Conservation (phyloP, 2,888 invertebrate genomes). For the Agrochola lota region DNA sequence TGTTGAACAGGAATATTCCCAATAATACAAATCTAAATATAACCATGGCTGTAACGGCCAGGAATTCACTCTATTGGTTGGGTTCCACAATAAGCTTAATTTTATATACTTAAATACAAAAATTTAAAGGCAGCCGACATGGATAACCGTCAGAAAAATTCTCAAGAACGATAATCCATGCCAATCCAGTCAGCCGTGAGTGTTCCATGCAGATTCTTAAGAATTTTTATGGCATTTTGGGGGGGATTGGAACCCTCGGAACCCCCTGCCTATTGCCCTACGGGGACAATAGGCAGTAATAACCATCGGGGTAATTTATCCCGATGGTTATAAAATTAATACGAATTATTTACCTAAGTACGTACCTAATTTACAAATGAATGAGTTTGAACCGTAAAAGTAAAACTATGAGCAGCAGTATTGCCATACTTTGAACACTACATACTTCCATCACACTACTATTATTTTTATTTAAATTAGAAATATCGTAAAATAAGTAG, state of each 20-base stretch:
- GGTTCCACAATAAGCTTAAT: too few relatives aligned
- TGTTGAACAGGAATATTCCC: neutral
- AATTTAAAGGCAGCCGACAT: neutral
- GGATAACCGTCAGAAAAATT: neutral
- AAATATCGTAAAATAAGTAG: neutral
- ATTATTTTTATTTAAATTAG: neutral
- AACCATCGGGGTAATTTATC: too few relatives aligned
- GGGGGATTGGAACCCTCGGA: neutral
- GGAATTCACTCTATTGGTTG: neutral
- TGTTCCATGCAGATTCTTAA: neutral
- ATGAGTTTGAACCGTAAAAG: neutral
- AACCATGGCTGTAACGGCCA: neutral
- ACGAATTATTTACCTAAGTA: neutral
- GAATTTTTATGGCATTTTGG: neutral
- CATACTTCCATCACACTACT: neutral
- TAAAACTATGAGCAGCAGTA: neutral
- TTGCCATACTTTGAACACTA: neutral
- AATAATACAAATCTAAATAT: neutral
- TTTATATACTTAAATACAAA: neutral
- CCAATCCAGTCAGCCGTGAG: neutral
- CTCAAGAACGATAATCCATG: neutral
- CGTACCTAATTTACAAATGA: neutral
- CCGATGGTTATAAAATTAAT: neutral
- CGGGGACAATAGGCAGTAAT: too few relatives aligned
- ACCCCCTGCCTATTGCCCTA: neutral